These are phyloP conservation scores for Xenopus tropicalis DNA, from an alignment of 2,113 vertebrate species.

Conservation along the genomic window DNA sequence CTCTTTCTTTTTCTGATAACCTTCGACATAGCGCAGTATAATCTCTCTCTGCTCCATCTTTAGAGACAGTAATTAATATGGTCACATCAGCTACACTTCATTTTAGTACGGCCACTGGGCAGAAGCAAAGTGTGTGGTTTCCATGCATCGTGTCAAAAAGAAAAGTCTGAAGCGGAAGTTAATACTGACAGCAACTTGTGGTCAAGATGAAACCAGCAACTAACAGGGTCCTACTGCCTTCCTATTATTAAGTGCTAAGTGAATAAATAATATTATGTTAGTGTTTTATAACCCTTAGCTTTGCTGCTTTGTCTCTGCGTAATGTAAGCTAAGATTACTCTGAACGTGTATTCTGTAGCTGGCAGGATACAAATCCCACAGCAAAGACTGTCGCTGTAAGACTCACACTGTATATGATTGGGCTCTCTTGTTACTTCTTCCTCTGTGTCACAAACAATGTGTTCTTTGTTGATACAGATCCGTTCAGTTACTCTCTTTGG, in stretches of 20 bases:
- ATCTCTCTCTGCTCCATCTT: constrained; percentile 69
- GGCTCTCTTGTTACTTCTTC: constrained; percentile 32
- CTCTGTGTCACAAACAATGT: constrained; percentile 26
- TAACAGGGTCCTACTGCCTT: constrained; percentile 51
- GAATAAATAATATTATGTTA: neutral
- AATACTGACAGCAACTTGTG: constrained; percentile 57
- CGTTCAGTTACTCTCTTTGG: neutral
- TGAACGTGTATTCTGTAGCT: neutral
- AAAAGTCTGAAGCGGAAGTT: constrained; percentile 65
- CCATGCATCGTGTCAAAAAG: constrained; percentile 55
- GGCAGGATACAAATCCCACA: neutral
- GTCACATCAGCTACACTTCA: constrained; percentile 59
- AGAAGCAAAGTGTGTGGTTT: constrained; percentile 65
- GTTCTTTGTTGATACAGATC: constrained; percentile 32
- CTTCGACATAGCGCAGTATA: constrained; percentile 61
- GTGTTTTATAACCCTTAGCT: neutral
- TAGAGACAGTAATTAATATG: constrained; percentile 19
- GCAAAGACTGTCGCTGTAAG: neutral
- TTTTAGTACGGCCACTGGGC: constrained; percentile 53
- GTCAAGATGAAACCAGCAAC: constrained; percentile 51
- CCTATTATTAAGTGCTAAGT: constrained; percentile 15
- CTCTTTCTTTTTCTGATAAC: constrained; percentile 55
- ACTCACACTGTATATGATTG: neutral
- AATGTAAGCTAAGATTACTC: neutral
- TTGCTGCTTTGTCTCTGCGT: neutral